These are phyloP conservation scores for Camponotus floridanus DNA, from an alignment of 1,140 invertebrate species.

Conservation along the genomic window DNA sequence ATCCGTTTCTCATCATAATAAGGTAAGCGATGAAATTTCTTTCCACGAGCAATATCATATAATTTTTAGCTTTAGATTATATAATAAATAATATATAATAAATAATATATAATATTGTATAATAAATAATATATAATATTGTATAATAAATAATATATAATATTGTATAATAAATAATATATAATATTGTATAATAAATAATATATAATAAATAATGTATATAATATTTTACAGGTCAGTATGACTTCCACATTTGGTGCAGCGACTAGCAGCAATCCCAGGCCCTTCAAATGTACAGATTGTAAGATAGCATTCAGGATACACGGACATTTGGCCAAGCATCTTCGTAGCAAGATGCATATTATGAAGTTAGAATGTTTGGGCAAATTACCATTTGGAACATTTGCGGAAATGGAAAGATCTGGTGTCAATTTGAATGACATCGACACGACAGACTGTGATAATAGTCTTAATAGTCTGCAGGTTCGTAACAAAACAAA, in stretches of 20 bases:
- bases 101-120: too few species aligned
- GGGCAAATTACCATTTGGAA: slow-evolving; percentile 97
- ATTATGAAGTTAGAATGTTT: slow-evolving; percentile 97
- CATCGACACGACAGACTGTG: slow-evolving; percentile 97
- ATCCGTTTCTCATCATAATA: slow-evolving; percentile 96
- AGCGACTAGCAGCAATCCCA: slow-evolving; percentile 94
- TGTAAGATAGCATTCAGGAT: slow-evolving; percentile 98
- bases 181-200: too few species aligned
- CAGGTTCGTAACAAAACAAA: slow-evolving; percentile 86
- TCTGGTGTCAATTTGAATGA: slow-evolving; percentile 96
- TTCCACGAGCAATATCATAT: background rate
- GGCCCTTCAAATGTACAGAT: slow-evolving; percentile 97
- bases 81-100: too few species aligned
- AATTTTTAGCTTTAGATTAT: background rate
- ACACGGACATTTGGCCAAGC: slow-evolving; percentile 98
- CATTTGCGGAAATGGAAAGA: slow-evolving; percentile 97
- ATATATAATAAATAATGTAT: too few species aligned
- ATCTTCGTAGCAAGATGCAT: slow-evolving; percentile 98
- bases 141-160: too few species aligned
- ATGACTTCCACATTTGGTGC: slow-evolving; percentile 95
- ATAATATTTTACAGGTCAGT: slow-evolving; percentile 84
- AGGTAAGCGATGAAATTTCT: slow-evolving; percentile 87
- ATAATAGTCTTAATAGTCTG: slow-evolving; percentile 95
- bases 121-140: too few species aligned
- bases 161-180: too few species aligned